A percentile compares a stretch with the other conserved stretches of the same genome.
phyloP scores from a whole-genome alignment of 2,113 vertebrate genomes.

The Pampusana beccarii region DNA sequence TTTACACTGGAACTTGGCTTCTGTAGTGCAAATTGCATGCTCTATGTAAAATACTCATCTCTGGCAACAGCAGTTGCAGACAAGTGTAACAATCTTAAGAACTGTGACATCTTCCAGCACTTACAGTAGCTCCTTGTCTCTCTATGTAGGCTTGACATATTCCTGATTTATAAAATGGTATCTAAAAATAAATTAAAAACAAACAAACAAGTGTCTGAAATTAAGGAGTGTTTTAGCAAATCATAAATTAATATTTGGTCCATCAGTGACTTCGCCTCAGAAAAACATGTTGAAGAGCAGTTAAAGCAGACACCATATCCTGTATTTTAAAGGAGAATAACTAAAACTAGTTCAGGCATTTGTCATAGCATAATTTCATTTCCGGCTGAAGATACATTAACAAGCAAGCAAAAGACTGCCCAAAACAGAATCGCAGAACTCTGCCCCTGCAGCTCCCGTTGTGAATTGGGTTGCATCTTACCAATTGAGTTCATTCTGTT shows the following conservation, averaged over 20 bases:
- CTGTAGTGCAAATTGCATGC: not conserved
- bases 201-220: not conserved
- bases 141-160: slow-evolving; percentile 79
- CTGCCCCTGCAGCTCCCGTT: not conserved
- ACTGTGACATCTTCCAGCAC: slow-evolving; percentile 25
- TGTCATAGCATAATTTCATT: not conserved
- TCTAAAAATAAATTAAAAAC: slow-evolving; percentile 66
- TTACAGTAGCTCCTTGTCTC: slow-evolving; percentile 80
- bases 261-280: not conserved
- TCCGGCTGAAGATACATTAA: not conserved
- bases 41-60: not conserved
- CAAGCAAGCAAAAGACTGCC: not conserved
- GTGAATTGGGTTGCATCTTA: not conserved
- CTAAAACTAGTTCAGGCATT: not conserved
- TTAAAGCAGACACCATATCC: not conserved
- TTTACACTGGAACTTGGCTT: not conserved
- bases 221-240: not conserved
- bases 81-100: not conserved
- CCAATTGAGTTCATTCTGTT: not conserved
- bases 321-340: not conserved
- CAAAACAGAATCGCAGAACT: not conserved
- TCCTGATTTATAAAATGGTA: slow-evolving; percentile 80
- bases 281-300: not conserved
- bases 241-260: not conserved
- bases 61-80: not conserved